Evolutionary conservation across 2,797 vertebrate species (phyloP).

Genomic region (Stomatorhinus walkeri): DNA sequence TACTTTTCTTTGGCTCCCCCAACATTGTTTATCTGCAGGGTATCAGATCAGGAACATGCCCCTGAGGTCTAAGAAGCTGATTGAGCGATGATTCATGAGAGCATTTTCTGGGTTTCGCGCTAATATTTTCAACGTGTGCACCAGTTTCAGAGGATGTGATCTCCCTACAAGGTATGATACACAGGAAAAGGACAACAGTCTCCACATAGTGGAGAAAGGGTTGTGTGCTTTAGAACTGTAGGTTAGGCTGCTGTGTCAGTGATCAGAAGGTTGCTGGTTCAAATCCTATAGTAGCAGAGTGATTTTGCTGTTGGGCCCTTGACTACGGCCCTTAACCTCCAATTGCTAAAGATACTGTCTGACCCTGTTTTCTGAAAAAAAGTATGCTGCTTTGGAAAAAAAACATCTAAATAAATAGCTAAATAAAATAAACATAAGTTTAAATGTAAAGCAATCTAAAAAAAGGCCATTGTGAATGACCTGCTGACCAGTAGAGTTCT

Average conservation of each 20-base stretch:
- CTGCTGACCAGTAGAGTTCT: not conserved
- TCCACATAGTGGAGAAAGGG: not conserved
- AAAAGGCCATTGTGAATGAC: not conserved
- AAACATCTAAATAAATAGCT: not conserved
- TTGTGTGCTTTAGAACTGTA: not conserved
- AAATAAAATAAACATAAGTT: not conserved
- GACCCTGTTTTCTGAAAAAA: not conserved
- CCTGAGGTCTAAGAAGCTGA: not conserved
- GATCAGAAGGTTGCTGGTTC: not conserved
- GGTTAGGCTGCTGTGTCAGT: not conserved
- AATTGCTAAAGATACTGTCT: not conserved
- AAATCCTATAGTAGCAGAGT: not conserved
- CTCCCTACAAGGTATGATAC: not conserved
- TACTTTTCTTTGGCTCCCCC: not conserved
- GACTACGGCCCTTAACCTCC: not conserved
- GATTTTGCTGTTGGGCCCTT: not conserved
- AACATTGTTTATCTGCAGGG: slow-evolving; percentile 2
- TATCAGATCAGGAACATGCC: slow-evolving; percentile 1
- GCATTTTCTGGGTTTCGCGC: not conserved
- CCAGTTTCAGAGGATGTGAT: not conserved
- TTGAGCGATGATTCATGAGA: not conserved
- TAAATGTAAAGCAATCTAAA: not conserved
- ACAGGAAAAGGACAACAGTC: not conserved
- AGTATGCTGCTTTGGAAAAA: not conserved
- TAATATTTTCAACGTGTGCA: not conserved